Percentiles rank a stretch among this genome's conserved stretches.
These are phyloP conservation scores for Eurois occulta DNA, from an alignment of 2,888 invertebrate species.

Conservation along the genomic window DNA sequence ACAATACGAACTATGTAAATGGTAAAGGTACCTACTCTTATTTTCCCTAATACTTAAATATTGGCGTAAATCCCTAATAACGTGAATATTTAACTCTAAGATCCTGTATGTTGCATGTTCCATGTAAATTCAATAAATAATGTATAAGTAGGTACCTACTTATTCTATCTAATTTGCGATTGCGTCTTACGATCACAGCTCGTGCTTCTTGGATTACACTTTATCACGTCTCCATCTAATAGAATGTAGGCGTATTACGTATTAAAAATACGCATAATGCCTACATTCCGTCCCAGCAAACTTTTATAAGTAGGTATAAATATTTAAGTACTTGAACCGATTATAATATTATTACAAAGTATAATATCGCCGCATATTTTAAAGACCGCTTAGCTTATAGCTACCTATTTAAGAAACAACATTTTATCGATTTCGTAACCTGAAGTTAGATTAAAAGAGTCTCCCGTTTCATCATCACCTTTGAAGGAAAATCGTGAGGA, in stretches of 20 bases:
- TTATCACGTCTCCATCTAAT: neutral
- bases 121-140: neutral
- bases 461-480: too few species aligned
- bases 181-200: neutral
- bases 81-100: conserved; percentile 12
- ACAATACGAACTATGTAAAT: neutral
- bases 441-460: neutral
- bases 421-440: neutral
- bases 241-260: neutral
- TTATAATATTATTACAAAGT: neutral
- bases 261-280: conserved; percentile 7
- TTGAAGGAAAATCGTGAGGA: too few species aligned
- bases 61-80: conserved; percentile 4
- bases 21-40: neutral
- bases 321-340: neutral
- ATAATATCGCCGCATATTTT: neutral
- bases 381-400: neutral
- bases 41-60: conserved; percentile 1
- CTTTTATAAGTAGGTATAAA: conserved; percentile 12
- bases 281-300: conserved; percentile 9
- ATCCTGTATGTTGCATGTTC: neutral
- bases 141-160: neutral
- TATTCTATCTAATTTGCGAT: neutral
- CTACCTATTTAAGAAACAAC: neutral
- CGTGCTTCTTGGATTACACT: neutral